A percentile compares a stretch with the other conserved stretches of the same genome.
These are phyloP conservation scores for Leptothorax acervorum DNA, from an alignment of 2,888 invertebrate genomes.

Conservation along the genomic window DNA sequence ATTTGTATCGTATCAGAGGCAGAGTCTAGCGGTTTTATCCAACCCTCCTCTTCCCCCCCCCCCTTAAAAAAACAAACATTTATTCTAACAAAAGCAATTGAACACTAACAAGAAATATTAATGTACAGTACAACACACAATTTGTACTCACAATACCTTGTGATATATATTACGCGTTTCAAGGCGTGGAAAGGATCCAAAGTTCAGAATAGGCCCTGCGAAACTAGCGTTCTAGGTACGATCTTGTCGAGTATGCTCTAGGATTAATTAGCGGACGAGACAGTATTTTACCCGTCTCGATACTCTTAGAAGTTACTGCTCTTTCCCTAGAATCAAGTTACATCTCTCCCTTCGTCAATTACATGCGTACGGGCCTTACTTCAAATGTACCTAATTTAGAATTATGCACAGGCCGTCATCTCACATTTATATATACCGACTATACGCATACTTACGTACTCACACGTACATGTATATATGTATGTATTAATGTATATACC, in stretches of 20 bases:
- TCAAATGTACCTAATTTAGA: constrained; percentile 76
- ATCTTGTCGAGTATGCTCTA: background rate
- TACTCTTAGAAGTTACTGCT: constrained; percentile 21
- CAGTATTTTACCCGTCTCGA: constrained; percentile 48
- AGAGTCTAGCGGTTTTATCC: background rate
- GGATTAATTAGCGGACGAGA: constrained; percentile 21
- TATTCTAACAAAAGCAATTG: background rate
- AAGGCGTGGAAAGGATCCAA: background rate
- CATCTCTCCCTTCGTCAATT: constrained; percentile 42
- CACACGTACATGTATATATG: background rate
- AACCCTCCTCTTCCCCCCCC: too few relatives aligned
- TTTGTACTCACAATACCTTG: background rate
- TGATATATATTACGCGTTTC: background rate
- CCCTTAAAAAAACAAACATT: background rate
- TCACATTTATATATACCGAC: constrained; percentile 63
- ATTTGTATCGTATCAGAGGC: background rate
- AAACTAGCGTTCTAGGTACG: constrained; percentile 5
- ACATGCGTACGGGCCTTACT: constrained; percentile 68
- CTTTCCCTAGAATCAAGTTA: constrained; percentile 5
- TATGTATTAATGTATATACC: background rate
- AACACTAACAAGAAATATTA: background rate
- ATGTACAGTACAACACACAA: background rate
- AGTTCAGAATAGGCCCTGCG: background rate
- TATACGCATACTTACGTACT: constrained; percentile 42
- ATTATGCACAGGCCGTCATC: constrained; percentile 76